Evolutionary conservation across 1,140 invertebrate genomes (phyloP), one percentile per base, ranked within the genome.

Genomic region (Bursaphelenchus mucronatus): DNA sequence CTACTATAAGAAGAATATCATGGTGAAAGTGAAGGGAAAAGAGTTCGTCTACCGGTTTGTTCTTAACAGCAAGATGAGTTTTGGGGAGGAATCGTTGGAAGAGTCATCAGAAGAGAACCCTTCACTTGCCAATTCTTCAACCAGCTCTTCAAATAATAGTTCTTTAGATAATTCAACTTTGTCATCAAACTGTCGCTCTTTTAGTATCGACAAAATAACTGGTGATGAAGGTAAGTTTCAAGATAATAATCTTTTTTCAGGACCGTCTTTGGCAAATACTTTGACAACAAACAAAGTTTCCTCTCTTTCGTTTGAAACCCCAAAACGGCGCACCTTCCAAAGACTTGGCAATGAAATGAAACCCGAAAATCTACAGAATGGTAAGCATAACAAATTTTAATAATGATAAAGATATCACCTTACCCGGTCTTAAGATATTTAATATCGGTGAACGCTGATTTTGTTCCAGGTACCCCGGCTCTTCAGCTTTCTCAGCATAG

Each of bases 1-100:
- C 73, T 86, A 86, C 71, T 86, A 86, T 76, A 86, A 87, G 74
- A 86, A 87, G 74, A 86, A 87, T 71, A 86, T 86, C 64, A 50
- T 50, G 49, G 85, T 84, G 41, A 86, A 86, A 79, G 86, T 86
- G 8, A 78, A 64, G 57, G 78, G 78, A 11, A 76, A 80, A 56
- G 82, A 80, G 63, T 80, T 82, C 52, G 80, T 82, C 19, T 80
- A 80, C 50, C 75, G 80, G 45, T 80, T 80, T 58, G 80, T 80
- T 8, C 61, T 64, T 0, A 61, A 53, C 1, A 40, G 39, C 21
- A 74, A 76, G 11, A 57, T 58, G 30, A 30, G 30, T 17, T 11
- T 59, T 13, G 47, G 57, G 40, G 13, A 5, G 5, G 45, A 30
- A 1, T 13, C 54, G 54, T 2, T 44, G 13, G 21, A 44, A 11